Percentiles rank a stretch among this genome's conserved stretches.
These are phyloP conservation scores for Tetrao urogallus DNA, from an alignment of 2,113 vertebrate genomes.

Conservation along the genomic window DNA sequence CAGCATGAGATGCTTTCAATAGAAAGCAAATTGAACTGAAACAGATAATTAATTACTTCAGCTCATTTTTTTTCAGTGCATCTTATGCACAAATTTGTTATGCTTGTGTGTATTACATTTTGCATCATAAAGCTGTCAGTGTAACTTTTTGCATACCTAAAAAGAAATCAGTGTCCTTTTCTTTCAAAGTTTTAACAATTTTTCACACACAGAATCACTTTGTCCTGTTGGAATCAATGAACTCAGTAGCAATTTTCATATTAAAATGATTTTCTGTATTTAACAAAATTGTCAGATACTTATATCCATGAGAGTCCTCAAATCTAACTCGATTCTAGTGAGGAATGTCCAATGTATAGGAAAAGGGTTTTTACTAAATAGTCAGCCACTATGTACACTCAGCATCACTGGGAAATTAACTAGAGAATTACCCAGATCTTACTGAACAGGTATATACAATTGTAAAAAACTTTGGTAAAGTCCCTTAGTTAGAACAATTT, in stretches of 20 bases:
- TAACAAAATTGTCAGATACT: neutral
- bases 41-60: constrained; percentile 80
- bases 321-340: neutral
- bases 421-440: neutral
- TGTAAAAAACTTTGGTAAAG: neutral
- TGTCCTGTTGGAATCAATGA: neutral
- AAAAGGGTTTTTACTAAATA: neutral
- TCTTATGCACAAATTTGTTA: constrained; percentile 26
- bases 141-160: constrained; percentile 16
- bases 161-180: constrained; percentile 20
- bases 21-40: constrained; percentile 77
- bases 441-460: neutral
- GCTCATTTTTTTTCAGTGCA: constrained; percentile 69
- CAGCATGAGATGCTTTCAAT: constrained; percentile 64
- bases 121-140: constrained; percentile 37
- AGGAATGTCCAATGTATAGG: neutral
- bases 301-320: neutral
- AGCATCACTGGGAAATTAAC: neutral
- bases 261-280: neutral
- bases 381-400: neutral
- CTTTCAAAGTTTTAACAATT: neutral
- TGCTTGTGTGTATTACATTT: neutral
- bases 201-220: neutral
- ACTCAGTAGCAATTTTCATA: neutral
- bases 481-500: neutral